These are phyloP conservation scores for human DNA, from an alignment of 2,113 vertebrate genomes.

Conservation along the genomic window DNA sequence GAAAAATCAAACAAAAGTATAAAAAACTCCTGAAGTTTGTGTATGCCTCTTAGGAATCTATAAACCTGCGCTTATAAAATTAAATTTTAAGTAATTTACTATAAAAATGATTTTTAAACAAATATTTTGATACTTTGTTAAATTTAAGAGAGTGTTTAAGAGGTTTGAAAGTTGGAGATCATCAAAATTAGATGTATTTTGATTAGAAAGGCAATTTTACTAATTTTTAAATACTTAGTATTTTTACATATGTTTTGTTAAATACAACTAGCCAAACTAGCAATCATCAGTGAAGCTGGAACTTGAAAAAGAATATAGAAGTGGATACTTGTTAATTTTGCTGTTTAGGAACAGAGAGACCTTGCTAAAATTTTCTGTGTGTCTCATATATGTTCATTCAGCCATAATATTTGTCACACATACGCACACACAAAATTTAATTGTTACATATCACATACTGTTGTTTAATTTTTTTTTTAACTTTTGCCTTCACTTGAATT, in stretches of 20 bases:
- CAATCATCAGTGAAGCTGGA: neutral
- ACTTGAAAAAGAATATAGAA: neutral
- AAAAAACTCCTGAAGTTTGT: neutral
- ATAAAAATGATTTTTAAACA: neutral
- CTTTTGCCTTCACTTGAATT: neutral
- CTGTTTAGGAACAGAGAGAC: neutral
- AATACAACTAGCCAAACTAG: neutral
- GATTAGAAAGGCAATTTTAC: constrained; percentile 14
- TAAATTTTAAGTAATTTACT: neutral
- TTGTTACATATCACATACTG: neutral
- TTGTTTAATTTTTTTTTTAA: neutral
- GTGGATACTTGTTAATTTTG: neutral
- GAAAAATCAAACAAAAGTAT: neutral
- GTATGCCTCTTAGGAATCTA: neutral
- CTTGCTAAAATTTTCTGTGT: neutral
- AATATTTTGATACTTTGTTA: neutral
- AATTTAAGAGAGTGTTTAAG: neutral
- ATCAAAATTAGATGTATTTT: neutral
- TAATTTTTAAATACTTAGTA: neutral
- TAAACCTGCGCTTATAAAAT: neutral
- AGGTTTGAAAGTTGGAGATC: neutral
- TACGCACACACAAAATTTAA: neutral
- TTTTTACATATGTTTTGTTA: neutral
- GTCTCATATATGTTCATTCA: neutral
- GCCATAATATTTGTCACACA: neutral